Percentiles rank a stretch among this genome's conserved stretches.
Evolutionary conservation across 2,797 vertebrate species (phyloP).

Genomic region (Acrossocheilus fasciatus): DNA sequence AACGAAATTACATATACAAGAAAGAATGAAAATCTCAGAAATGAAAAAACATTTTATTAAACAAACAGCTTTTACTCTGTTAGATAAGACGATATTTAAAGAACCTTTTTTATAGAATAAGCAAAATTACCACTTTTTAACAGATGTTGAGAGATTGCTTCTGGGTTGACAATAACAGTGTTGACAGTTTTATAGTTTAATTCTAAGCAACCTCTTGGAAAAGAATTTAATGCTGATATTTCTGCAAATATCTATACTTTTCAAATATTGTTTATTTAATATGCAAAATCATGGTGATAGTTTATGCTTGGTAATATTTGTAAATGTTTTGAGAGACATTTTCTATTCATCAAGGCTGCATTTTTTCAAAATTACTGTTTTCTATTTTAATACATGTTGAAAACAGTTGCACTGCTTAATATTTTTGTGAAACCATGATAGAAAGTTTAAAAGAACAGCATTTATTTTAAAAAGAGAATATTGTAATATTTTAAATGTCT

Average conservation of each 20-base stretch:
- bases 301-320: not conserved
- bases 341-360: not conserved
- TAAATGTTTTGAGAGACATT: not conserved
- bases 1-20: not conserved
- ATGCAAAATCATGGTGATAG: not conserved
- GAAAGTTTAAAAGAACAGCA: not conserved
- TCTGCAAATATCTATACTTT: not conserved
- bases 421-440: not conserved
- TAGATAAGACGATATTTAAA: not conserved
- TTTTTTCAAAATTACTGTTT: not conserved
- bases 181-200: not conserved
- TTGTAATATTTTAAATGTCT: not conserved
- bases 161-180: not conserved
- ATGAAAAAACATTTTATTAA: not conserved
- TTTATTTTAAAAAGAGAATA: not conserved
- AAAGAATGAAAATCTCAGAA: not conserved
- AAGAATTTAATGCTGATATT: not conserved
- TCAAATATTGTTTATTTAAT: not conserved
- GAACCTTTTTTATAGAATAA: not conserved
- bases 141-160: not conserved
- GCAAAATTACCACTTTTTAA: not conserved
- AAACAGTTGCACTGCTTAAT: not conserved
- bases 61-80: too few relatives aligned
- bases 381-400: not conserved
- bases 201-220: not conserved